Evolutionary conservation across 1,140 invertebrate species (phyloP).

Genomic region (Antheraea mylitta): DNA sequence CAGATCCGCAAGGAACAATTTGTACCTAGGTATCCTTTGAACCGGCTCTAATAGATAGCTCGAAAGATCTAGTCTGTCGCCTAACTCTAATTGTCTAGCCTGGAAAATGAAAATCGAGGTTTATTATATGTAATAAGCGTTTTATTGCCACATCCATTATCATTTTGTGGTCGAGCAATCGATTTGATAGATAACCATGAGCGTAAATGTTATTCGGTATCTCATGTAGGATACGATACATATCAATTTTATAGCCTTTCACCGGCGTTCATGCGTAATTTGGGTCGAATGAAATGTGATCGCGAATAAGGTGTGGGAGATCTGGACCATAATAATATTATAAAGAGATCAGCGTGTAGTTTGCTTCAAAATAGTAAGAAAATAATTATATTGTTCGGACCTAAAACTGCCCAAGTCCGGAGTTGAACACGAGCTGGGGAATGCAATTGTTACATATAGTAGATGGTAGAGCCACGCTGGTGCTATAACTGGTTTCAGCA

Average conservation of each 20-base stretch:
- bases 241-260: constrained; percentile 44
- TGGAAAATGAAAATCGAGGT: constrained; percentile 56
- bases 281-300: constrained; percentile 64
- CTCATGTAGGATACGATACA: constrained; percentile 18
- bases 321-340: constrained; percentile 67
- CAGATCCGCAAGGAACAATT: constrained; percentile 90
- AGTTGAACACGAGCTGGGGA: too few relatives aligned
- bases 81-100: constrained; percentile 92
- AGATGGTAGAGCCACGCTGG: too few relatives aligned
- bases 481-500: too few relatives aligned
- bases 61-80: constrained; percentile 94
- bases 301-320: constrained; percentile 50
- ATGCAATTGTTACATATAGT: too few relatives aligned
- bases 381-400: neutral
- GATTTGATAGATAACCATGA: constrained; percentile 18
- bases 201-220: constrained; percentile 15
- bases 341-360: neutral
- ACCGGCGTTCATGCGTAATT: constrained; percentile 46
- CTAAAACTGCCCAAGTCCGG: too few relatives aligned
- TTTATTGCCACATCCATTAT: constrained; percentile 13
- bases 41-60: constrained; percentile 94
- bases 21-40: constrained; percentile 95
- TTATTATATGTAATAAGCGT: constrained; percentile 17
- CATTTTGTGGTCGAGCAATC: constrained; percentile 12
- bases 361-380: neutral